Percentiles rank a stretch among this genome's conserved stretches.
Evolutionary conservation across 1,140 invertebrate genomes (phyloP).

Genomic region (Drosophila setifemur): DNA sequence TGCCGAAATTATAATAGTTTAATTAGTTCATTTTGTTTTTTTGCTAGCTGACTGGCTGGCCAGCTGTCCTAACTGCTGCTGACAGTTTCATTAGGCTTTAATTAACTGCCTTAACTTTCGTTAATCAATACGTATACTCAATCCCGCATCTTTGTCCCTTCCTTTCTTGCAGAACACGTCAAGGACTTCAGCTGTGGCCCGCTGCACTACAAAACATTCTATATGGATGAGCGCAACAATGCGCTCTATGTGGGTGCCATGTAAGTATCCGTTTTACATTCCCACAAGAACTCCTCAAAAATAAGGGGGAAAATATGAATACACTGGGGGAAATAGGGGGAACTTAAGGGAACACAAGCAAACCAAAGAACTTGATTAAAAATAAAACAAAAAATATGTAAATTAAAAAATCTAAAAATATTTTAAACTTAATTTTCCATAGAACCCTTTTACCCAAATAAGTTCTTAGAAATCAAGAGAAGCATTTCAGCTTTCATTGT

Average conservation of each 20-base stretch:
- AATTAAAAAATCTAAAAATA: constrained; percentile 9
- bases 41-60: neutral
- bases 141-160: constrained; percentile 19
- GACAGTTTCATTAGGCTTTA: constrained; percentile 74
- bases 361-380: no score
- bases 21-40: constrained; percentile 62
- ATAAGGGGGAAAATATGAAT: no score
- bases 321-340: no score
- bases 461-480: no score
- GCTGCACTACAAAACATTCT: constrained; percentile 92
- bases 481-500: no score
- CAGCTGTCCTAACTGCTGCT: constrained; percentile 37
- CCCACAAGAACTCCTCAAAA: no score
- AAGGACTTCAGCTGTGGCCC: constrained; percentile 91
- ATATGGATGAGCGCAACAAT: constrained; percentile 90
- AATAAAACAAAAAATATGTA: neutral
- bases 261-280: no score
- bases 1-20: constrained; percentile 76
- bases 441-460: neutral
- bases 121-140: constrained; percentile 40
- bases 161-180: constrained; percentile 90
- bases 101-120: constrained; percentile 45
- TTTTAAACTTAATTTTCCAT: neutral
- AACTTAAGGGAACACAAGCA: no score
- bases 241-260: constrained; percentile 93